phyloP scores from a whole-genome alignment of 2,888 invertebrate species.

The Drosophila algonquin region DNA sequence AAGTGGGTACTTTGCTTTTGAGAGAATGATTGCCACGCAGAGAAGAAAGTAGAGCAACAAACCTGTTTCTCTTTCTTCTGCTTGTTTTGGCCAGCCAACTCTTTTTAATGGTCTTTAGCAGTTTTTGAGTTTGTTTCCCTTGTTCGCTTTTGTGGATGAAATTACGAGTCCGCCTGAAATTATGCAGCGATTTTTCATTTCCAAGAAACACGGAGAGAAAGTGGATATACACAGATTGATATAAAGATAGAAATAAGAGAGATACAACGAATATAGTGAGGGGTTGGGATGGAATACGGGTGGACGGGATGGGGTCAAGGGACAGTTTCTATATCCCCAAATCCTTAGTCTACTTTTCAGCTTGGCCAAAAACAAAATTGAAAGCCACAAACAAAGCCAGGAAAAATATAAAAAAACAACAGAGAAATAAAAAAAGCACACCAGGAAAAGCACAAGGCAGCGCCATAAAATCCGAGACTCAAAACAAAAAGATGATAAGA shows the following conservation, averaged over 20 bases:
- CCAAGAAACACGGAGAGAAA: background rate
- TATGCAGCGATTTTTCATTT: no score
- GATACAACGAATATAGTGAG: background rate
- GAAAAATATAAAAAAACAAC: constrained; percentile 18
- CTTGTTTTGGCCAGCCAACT: no score
- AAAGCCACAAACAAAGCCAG: constrained; percentile 13
- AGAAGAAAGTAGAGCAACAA: background rate
- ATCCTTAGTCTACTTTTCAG: constrained; percentile 43
- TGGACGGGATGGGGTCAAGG: constrained; percentile 15
- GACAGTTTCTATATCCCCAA: constrained; percentile 40
- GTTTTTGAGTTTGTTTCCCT: background rate
- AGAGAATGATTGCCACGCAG: background rate
- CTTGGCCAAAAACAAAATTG: constrained; percentile 5
- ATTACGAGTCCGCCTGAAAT: background rate
- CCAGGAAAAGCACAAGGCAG: constrained; percentile 9
- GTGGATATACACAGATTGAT: background rate
- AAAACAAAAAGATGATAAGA: constrained; percentile 44
- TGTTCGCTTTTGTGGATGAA: background rate
- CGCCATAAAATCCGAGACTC: constrained; percentile 71
- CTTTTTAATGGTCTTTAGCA: background rate
- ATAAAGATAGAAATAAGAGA: background rate
- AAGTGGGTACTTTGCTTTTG: background rate
- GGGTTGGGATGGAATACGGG: background rate
- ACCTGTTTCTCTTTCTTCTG: no score
- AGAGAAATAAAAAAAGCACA: constrained; percentile 42